Evolutionary conservation across 2,888 invertebrate genomes (phyloP).

Genomic region (Noctua janthina): DNA sequence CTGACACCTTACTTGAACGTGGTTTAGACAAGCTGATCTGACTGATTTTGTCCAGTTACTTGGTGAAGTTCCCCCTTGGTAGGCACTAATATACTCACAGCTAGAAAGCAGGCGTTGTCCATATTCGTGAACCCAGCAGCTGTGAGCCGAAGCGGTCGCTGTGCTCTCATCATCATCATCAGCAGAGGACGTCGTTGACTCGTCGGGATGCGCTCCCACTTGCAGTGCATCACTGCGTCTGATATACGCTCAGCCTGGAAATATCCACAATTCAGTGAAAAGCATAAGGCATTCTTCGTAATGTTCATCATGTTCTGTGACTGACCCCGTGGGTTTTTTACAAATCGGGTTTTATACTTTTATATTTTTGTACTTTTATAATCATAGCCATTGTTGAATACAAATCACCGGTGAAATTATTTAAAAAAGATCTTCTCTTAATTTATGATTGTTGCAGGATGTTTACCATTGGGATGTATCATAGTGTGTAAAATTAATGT

Average conservation of each 20-base stretch:
- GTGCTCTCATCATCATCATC: conserved; percentile 85
- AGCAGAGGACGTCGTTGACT: conserved; percentile 77
- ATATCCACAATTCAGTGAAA: fast-evolving
- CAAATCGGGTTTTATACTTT: too few relatives aligned
- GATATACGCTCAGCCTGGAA: conserved; percentile 34
- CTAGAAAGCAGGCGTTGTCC: conserved; percentile 80
- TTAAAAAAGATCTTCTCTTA: background rate
- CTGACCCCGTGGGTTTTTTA: background rate
- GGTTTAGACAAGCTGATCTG: background rate
- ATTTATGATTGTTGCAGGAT: background rate
- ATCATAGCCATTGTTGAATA: background rate
- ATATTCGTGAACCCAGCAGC: conserved; percentile 87
- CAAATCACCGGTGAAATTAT: background rate
- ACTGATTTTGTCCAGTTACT: background rate
- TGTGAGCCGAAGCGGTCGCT: conserved; percentile 83
- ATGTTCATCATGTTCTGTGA: background rate
- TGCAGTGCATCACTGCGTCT: conserved; percentile 68
- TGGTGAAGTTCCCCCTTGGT: background rate
- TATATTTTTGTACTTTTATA: too few relatives aligned
- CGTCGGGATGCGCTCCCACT: conserved; percentile 83
- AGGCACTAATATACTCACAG: conserved; percentile 9
- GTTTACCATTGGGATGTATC: background rate
- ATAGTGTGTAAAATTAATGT: background rate
- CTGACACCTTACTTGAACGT: background rate
- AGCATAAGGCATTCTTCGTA: background rate